These are phyloP conservation scores for Telenomus remus DNA, from an alignment of 1,140 invertebrate species.

Conservation along the genomic window DNA sequence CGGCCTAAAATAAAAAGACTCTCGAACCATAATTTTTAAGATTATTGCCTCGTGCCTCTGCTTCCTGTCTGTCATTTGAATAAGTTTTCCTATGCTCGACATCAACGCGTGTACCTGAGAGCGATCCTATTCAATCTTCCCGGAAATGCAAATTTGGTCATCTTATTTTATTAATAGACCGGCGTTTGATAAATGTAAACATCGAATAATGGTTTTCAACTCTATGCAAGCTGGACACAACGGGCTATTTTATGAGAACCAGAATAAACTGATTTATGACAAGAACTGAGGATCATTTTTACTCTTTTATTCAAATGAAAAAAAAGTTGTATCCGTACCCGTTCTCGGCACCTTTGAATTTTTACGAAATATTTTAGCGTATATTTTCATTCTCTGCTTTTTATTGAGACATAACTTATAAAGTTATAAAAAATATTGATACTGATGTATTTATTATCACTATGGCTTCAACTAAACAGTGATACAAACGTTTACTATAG, in stretches of 20 bases:
- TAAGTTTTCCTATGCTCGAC: neutral
- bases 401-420: constrained; percentile 51
- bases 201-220: constrained; percentile 44
- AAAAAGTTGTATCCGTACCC: constrained; percentile 17
- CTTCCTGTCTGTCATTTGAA: neutral
- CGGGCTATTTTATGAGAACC: constrained; percentile 45
- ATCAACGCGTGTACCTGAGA: neutral
- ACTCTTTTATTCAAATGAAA: constrained; percentile 31
- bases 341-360: constrained; percentile 36
- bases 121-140: constrained; percentile 28
- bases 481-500: too few species aligned
- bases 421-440: constrained; percentile 31
- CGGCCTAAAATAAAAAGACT: neutral
- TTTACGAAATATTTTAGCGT: neutral
- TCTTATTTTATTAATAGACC: neutral
- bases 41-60: too few species aligned
- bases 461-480: too few species aligned
- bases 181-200: constrained; percentile 8
- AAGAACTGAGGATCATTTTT: constrained; percentile 31
- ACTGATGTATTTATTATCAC: neutral
- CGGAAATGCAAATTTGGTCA: constrained; percentile 33
- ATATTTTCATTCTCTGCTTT: constrained; percentile 23
- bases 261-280: constrained; percentile 48
- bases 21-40: neutral
- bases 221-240: constrained; percentile 29